Evolutionary conservation across 2,888 invertebrate genomes (phyloP), one percentile per base, ranked within the genome.

Genomic region (Charanyca ferruginea): DNA sequence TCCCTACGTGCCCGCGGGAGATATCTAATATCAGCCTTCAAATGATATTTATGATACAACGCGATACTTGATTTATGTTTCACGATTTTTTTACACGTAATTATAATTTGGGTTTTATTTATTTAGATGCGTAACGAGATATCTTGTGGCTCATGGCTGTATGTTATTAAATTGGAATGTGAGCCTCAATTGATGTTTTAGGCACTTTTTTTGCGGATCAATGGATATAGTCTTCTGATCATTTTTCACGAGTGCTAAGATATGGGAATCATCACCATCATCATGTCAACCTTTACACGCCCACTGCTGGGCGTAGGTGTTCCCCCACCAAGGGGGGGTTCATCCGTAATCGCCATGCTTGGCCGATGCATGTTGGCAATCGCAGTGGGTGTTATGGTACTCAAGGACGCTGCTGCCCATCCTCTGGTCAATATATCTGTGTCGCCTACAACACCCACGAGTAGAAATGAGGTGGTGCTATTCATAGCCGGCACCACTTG

Each of bases 1-100:
- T 74, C 67, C 59, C 55, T 18, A 38, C 60, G 20, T 32, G 28
- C 81, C 70, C 74, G 32, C 18, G 69, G 68, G 72, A 65, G 42
- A 41, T 69, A 72, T 77, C 68, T 62, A 65, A 83, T 81, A 73
- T 49, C 68, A 42, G 32, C 9, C 8, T 55, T 49, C 52, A 53
- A 59, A 45, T 64, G 63, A 80, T 73, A 80, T 80, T 80, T 80
- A 80, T 80, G 73, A 61, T 65, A 59, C 45, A 41, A 49, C 63
- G 42, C 65, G 54, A 74, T 66, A 58, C 62, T 66, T 71, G 83
- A 80, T 80, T 72, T 83, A 77, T 66, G 51, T 58, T 62, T 13
- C 9, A 44, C 16, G 20, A 8, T 65, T 58, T 76, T 74, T 82
- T 76, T 35, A 45, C 61, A 49, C 64, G 64, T 61, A 73, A 66